These are phyloP conservation scores for Pachycephala philippinensis DNA, from an alignment of 2,113 vertebrate species.

Conservation along the genomic window DNA sequence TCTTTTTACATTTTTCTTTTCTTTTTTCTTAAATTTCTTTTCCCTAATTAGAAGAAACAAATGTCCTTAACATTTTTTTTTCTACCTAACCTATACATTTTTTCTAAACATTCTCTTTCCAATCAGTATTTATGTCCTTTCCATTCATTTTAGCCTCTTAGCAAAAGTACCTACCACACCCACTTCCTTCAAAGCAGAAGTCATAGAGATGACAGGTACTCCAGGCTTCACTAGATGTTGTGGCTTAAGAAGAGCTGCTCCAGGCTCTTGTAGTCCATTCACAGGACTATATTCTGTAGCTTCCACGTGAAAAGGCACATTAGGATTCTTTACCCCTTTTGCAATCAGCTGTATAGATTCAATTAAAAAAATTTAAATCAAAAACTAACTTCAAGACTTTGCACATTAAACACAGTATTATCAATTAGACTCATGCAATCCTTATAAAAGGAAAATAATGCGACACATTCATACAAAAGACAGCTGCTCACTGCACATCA, in stretches of 20 bases:
- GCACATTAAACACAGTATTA: not conserved
- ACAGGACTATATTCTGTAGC: constrained; percentile 34
- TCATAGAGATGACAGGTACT: constrained; percentile 86
- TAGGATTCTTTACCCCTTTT: constrained; percentile 77
- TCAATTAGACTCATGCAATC: not conserved
- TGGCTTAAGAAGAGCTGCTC: constrained; percentile 63
- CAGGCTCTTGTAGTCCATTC: constrained; percentile 64
- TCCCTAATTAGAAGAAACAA: not conserved
- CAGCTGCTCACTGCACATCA: not conserved
- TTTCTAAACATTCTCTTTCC: not conserved
- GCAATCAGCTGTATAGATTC: constrained; percentile 75
- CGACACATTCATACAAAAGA: not conserved
- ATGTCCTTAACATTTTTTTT: not conserved
- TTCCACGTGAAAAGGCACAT: constrained; percentile 57
- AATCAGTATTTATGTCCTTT: not conserved
- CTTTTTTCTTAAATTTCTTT: not conserved
- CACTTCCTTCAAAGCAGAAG: constrained; percentile 92
- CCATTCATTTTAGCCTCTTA: not conserved
- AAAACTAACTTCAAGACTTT: not conserved
- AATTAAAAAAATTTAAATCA: not conserved
- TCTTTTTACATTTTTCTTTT: not conserved
- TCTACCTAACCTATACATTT: not conserved
- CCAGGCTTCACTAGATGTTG: constrained; percentile 60
- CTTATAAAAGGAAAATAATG: not conserved
- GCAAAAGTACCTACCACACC: constrained; percentile 81